Percentiles rank a stretch among this genome's conserved stretches.
These are phyloP conservation scores for Halichoeres trimaculatus DNA, from an alignment of 2,113 vertebrate species.

Conservation along the genomic window DNA sequence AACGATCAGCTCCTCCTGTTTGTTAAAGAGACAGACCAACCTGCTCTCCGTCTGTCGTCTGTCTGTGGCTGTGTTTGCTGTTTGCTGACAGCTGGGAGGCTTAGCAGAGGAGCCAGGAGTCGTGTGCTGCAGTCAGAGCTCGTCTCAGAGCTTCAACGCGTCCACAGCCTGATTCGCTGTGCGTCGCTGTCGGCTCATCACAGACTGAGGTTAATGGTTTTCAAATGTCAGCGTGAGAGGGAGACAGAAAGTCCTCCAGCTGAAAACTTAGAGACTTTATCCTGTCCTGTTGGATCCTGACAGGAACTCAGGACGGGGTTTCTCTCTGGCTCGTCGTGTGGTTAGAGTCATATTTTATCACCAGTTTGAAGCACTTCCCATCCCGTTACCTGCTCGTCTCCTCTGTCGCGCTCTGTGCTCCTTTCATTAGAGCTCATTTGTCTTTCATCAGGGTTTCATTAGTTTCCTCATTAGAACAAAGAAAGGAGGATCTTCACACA, in stretches of 20 bases:
- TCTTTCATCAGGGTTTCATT: constrained; percentile 16
- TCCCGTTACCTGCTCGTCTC: background rate
- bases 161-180: constrained; percentile 48
- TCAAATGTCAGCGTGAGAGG: constrained; percentile 58
- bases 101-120: constrained; percentile 49
- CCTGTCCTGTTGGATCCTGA: background rate
- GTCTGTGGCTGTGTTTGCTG: background rate
- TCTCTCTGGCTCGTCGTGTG: background rate
- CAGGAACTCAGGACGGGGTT: background rate
- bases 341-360: too few species aligned
- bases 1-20: too few species aligned
- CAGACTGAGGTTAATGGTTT: constrained; percentile 54
- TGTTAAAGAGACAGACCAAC: too few species aligned
- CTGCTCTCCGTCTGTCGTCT: too few species aligned
- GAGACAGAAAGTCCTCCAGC: background rate
- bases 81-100: background rate
- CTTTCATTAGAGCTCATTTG: constrained; percentile 2
- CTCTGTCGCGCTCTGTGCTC: background rate
- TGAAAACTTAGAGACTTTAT: constrained; percentile 15
- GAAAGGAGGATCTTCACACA: background rate
- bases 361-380: background rate
- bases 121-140: constrained; percentile 43
- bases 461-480: constrained; percentile 6
- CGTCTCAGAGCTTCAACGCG: constrained; percentile 32
- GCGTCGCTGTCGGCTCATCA: constrained; percentile 33